These are phyloP conservation scores for Drosophila anomalata DNA, from an alignment of 2,888 invertebrate genomes.

Conservation along the genomic window DNA sequence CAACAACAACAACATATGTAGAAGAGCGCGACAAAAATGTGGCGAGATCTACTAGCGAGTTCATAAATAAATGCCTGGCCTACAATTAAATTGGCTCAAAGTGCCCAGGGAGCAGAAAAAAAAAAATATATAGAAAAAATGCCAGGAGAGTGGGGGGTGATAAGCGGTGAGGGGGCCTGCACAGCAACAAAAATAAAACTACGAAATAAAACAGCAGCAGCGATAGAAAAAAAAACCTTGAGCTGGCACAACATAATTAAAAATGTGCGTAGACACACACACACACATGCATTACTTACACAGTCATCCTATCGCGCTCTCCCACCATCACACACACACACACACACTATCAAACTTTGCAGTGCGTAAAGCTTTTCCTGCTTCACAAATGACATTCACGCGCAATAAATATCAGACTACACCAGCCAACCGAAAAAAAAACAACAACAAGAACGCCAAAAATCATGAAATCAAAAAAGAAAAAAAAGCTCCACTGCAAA, in stretches of 20 bases:
- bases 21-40: background rate
- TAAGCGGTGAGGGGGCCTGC: slow-evolving; percentile 61
- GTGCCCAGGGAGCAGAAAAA: slow-evolving; percentile 44
- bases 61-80: slow-evolving; percentile 46
- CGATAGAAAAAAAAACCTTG: slow-evolving; percentile 74
- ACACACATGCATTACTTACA: slow-evolving; percentile 13
- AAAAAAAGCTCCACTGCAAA: slow-evolving; percentile 71
- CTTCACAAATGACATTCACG: slow-evolving; percentile 77
- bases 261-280: slow-evolving; percentile 76
- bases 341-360: slow-evolving; percentile 47
- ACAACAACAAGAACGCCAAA: slow-evolving; percentile 24
- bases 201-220: slow-evolving; percentile 46
- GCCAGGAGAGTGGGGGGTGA: background rate
- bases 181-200: slow-evolving; percentile 67
- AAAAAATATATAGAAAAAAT: background rate
- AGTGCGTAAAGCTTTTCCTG: slow-evolving; percentile 67
- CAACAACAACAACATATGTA: no score
- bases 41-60: background rate
- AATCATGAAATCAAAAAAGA: slow-evolving; percentile 30
- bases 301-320: background rate
- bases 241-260: slow-evolving; percentile 79
- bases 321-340: slow-evolving; percentile 5
- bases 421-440: slow-evolving; percentile 10
- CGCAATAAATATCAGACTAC: slow-evolving; percentile 62
- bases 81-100: slow-evolving; percentile 76